A percentile compares a stretch with the other conserved stretches of the same genome.
phyloP scores from a whole-genome alignment of 1,140 invertebrate species.

The Wasmannia auropunctata region DNA sequence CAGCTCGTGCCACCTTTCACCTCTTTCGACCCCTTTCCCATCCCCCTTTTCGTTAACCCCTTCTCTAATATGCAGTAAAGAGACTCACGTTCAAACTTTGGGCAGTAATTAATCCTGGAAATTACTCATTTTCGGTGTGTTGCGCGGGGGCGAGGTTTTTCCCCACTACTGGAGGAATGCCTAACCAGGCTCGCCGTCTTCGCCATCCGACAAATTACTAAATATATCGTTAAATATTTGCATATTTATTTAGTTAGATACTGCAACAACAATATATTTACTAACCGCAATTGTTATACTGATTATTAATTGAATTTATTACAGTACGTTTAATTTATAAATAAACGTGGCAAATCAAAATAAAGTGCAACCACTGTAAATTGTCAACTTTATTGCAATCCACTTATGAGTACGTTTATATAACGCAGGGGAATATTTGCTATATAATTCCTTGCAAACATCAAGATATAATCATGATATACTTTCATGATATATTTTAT shows the following conservation, averaged over 20 bases:
- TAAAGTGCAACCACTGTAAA: not conserved
- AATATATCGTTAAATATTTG: conserved; percentile 17
- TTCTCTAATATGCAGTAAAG: conserved; percentile 70
- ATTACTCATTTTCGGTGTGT: conserved; percentile 68
- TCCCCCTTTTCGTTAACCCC: conserved; percentile 31
- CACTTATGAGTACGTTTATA: not conserved
- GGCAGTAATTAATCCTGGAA: conserved; percentile 69
- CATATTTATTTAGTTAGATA: not conserved
- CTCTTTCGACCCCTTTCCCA: conserved; percentile 6
- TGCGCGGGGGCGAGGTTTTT: conserved; percentile 21
- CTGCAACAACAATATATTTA: not conserved
- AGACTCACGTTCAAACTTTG: conserved; percentile 60
- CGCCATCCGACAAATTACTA: not conserved
- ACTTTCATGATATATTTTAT: not conserved
- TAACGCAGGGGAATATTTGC: not conserved
- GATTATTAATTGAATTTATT: conserved; percentile 22
- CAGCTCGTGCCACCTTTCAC: conserved; percentile 67
- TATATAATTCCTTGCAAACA: not conserved
- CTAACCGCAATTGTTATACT: not conserved
- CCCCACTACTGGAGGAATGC: not conserved
- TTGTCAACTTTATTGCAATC: conserved; percentile 3
- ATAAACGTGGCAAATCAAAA: conserved; percentile 11
- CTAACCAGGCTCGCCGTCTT: not conserved
- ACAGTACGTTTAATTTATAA: not conserved
- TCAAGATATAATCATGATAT: not conserved